These are phyloP conservation scores for Patagioenas fasciata DNA, from an alignment of 2,113 vertebrate species.

Conservation along the genomic window DNA sequence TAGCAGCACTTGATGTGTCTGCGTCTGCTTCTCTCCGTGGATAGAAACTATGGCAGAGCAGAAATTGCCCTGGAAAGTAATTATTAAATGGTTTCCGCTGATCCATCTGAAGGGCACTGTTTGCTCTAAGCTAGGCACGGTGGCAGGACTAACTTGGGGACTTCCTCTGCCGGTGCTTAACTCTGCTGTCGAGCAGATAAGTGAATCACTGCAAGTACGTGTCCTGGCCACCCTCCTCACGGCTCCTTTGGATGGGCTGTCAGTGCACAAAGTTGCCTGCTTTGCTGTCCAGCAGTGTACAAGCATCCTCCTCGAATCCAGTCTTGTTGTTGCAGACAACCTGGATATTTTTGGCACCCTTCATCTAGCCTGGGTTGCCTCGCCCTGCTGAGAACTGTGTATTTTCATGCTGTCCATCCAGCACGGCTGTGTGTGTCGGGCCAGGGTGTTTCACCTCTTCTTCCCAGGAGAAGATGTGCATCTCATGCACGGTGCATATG, in stretches of 20 bases:
- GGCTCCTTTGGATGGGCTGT: neutral
- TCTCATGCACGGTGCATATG: neutral
- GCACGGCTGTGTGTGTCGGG: neutral
- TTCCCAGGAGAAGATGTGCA: neutral
- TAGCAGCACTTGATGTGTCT: neutral
- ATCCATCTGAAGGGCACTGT: neutral
- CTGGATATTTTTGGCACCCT: neutral
- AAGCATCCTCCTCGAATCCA: neutral
- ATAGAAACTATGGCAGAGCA: neutral
- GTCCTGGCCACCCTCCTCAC: neutral
- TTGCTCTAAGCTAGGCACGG: neutral
- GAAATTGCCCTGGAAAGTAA: slow-evolving; percentile 40
- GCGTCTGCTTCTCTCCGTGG: neutral
- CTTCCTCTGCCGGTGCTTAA: neutral
- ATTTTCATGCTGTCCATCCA: neutral
- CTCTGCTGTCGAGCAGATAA: neutral
- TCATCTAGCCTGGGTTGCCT: neutral
- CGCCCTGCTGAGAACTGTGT: neutral
- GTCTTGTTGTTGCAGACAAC: neutral
- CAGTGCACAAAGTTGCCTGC: neutral
- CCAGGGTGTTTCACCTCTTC: neutral
- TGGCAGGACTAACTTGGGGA: neutral
- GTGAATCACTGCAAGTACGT: neutral
- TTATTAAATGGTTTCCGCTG: slow-evolving; percentile 29
- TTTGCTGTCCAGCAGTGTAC: neutral